Conservation (phyloP, 1,140 invertebrate species). For the Lanistes nyassanus region DNA sequence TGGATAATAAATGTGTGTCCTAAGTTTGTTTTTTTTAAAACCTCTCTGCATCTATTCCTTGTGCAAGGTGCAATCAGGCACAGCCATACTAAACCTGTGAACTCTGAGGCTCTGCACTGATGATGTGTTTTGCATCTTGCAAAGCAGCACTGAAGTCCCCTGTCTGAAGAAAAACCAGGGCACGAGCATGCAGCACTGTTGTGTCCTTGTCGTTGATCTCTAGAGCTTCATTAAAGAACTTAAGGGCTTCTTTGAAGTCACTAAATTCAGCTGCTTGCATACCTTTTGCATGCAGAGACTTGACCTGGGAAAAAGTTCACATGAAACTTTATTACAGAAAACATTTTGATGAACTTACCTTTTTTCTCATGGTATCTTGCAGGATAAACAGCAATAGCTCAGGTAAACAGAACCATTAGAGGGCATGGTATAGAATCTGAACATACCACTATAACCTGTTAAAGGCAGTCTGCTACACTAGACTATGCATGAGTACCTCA, state of each 20-base stretch:
- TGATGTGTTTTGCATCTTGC: constrained; percentile 51
- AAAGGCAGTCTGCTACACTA: no score
- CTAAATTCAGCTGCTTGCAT: constrained; percentile 47
- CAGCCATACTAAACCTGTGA: constrained; percentile 39
- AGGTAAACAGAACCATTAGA: no score
- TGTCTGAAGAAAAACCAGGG: constrained; percentile 51
- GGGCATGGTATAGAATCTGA: no score
- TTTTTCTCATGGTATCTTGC: no score
- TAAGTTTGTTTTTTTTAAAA: no score
- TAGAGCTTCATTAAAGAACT: constrained; percentile 57
- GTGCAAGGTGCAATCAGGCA: no score
- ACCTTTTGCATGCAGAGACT: constrained; percentile 51
- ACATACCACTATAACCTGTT: no score
- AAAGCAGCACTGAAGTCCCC: constrained; percentile 45
- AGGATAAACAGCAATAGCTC: no score
- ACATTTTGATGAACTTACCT: background rate
- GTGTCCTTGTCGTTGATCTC: constrained; percentile 58
- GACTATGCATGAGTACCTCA: no score
- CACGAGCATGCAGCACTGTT: constrained; percentile 49
- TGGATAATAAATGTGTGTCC: no score
- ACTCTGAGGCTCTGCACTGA: constrained; percentile 48
- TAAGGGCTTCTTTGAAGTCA: constrained; percentile 52
- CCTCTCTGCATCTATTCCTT: no score
- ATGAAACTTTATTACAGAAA: no score
- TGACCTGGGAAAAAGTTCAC: constrained; percentile 46